A percentile compares a stretch with the other conserved stretches of the same genome.
These are phyloP conservation scores for Xiphorhynchus erythropygius DNA, from an alignment of 2,797 vertebrate species.

Conservation along the genomic window DNA sequence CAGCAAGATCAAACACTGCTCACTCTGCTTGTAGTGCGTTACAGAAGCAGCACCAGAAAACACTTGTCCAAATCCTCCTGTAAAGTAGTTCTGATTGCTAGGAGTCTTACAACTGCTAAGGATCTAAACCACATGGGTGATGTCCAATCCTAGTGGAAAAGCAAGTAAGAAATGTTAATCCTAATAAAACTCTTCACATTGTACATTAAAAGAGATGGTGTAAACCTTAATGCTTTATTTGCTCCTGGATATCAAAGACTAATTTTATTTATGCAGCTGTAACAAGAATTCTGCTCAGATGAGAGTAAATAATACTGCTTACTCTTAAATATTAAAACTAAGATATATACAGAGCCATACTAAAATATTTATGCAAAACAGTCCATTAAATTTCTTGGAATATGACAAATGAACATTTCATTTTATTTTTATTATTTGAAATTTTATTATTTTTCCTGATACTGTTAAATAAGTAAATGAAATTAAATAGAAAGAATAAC, in stretches of 20 bases:
- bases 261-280: background rate
- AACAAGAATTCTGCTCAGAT: background rate
- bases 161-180: background rate
- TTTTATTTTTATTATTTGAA: background rate
- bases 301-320: background rate
- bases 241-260: background rate
- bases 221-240: background rate
- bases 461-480: background rate
- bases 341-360: background rate
- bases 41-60: background rate
- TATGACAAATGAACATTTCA: background rate
- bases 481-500: background rate
- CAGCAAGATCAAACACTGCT: background rate
- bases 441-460: background rate
- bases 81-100: background rate
- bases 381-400: background rate
- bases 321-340: background rate
- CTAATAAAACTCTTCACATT: background rate
- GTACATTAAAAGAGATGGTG: background rate
- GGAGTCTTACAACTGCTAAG: background rate
- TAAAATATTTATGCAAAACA: background rate
- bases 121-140: background rate
- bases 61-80: background rate
- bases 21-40: background rate
- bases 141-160: constrained; percentile 42